Evolutionary conservation across 2,888 invertebrate species (phyloP).

Genomic region (Glaucopsyche alexis): DNA sequence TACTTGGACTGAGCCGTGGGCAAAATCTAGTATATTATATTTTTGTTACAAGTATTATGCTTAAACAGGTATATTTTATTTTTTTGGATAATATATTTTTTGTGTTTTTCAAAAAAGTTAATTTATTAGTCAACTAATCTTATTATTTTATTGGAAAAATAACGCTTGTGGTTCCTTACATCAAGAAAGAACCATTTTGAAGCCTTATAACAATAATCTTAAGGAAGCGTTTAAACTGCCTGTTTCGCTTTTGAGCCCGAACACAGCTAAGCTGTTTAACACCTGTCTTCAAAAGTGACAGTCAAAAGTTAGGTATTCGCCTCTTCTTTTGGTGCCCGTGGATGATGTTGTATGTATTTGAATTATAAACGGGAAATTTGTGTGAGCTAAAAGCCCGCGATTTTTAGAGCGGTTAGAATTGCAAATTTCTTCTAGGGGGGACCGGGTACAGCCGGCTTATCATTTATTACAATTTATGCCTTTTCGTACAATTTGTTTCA

Average conservation of each 20-base stretch:
- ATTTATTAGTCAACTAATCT: too few species aligned
- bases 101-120: too few species aligned
- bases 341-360: conserved; percentile 11
- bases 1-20: too few species aligned
- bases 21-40: too few species aligned
- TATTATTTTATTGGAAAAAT: too few species aligned
- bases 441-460: conserved; percentile 38
- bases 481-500: conserved; percentile 41
- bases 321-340: not conserved
- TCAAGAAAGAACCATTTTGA: too few species aligned
- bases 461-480: conserved; percentile 42
- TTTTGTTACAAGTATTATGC: too few species aligned
- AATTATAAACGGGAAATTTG: conserved; percentile 25
- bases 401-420: conserved; percentile 41
- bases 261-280: not conserved
- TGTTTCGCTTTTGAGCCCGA: not conserved
- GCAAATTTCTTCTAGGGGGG: conserved; percentile 42
- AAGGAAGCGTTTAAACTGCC: not conserved
- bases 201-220: too few species aligned
- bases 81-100: too few species aligned
- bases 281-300: not conserved
- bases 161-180: too few species aligned
- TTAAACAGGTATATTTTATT: too few species aligned
- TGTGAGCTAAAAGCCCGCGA: conserved; percentile 34
- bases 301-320: not conserved